Evolutionary conservation across 2,113 vertebrate genomes (phyloP), one percentile per base, ranked within the genome.

Genomic region (Grammomys dolichurus): DNA sequence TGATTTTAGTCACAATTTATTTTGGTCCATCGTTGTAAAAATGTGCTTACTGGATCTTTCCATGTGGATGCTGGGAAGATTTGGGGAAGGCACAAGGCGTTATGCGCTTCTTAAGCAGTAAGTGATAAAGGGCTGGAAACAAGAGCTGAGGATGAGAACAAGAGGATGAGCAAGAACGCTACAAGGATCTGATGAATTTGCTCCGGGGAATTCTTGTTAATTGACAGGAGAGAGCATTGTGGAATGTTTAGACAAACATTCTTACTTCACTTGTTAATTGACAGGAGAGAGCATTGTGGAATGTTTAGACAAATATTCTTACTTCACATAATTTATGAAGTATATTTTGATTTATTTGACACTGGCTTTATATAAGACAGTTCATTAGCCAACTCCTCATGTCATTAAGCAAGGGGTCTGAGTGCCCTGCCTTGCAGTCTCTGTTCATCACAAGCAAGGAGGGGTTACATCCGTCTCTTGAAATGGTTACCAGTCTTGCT

Each of bases 1-100:
- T 90, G 63, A 96, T 91, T 90, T 95, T n/a, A 78, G n/a, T 91
- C 13, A 87, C 63, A 93, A 87, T 90, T 28, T 87, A 96, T 85
- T 76, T 93, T 33, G 31, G n/a, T 58, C 17, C 56, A 22, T 93
- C 69, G 40, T 31, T 86, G 51, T 87, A 90, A 90, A 89, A 69
- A 73, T 17, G 12, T 33, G n/a, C 19, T 63, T 72, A 76, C 40
- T 60, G 86, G 24, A 85, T 43, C 8, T 51, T 87, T 90, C 56
- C 19, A 26, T 43, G 31, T 87, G 48, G 51, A 17, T 67, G 36
- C 63, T 78, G 43, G 65, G 89, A 43, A 65, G 9, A 31, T 26
- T 43, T 51, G 48, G 33, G 70, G 17, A 85, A 31, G 22, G 48
- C 56, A 24, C 24, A 84, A 26, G 36, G 6, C 40, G 12, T 31